These are phyloP conservation scores for Matsumyia berberina DNA, from an alignment of 2,888 invertebrate species.

Conservation along the genomic window DNA sequence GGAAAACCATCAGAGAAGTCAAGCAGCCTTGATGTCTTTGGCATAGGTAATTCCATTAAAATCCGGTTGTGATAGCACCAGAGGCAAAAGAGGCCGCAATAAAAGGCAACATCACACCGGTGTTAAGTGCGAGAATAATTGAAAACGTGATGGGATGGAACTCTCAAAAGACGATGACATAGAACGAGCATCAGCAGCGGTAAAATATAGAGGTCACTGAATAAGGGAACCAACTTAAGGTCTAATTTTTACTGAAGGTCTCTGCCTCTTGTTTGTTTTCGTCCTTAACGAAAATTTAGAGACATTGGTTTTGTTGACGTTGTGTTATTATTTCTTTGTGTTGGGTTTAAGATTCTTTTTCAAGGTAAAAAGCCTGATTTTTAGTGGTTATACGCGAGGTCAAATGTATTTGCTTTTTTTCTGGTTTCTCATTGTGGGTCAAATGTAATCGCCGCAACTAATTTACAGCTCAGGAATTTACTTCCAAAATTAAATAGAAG, in stretches of 20 bases:
- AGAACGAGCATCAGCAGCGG: not conserved
- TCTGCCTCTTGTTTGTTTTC: constrained; percentile 9
- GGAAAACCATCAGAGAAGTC: constrained; percentile 30
- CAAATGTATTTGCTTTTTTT: too few species aligned
- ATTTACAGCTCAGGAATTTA: too few species aligned
- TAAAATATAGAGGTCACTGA: constrained; percentile 9
- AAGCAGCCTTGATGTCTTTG: constrained; percentile 41
- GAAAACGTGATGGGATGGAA: constrained; percentile 67
- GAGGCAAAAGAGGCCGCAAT: constrained; percentile 45
- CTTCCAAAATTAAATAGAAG: too few species aligned
- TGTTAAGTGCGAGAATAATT: constrained; percentile 67
- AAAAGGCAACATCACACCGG: constrained; percentile 55
- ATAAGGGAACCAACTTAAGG: constrained; percentile 31
- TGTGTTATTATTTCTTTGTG: not conserved
- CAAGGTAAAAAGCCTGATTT: too few species aligned
- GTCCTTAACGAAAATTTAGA: not conserved
- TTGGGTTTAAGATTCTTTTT: too few species aligned
- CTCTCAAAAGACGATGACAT: constrained; percentile 7
- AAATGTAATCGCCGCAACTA: too few species aligned
- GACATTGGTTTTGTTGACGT: not conserved
- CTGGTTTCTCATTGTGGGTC: too few species aligned
- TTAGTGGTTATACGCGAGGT: too few species aligned
- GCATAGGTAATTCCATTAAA: constrained; percentile 59
- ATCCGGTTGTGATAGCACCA: constrained; percentile 48
- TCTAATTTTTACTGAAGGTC: constrained; percentile 11